Percentiles rank a stretch among this genome's conserved stretches.
Conservation (phyloP, 1,140 invertebrate species). For the Diprion similis region DNA sequence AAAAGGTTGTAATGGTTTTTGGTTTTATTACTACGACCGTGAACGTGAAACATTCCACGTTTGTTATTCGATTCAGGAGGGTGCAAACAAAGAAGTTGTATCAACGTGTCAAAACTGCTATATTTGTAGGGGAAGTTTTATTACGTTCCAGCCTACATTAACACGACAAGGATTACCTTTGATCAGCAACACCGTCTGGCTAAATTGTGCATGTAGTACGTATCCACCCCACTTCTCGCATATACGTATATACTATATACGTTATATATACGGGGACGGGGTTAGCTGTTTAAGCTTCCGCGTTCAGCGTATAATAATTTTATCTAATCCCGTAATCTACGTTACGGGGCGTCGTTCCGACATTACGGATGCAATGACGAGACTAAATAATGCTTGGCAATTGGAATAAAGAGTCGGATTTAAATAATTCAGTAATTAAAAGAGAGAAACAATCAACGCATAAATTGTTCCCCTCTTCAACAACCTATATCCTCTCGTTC, state of each 20-base stretch:
- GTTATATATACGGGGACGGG: too few species aligned
- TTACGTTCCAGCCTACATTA: background rate
- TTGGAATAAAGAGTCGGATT: too few species aligned
- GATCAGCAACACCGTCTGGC: background rate
- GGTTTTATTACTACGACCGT: too few species aligned
- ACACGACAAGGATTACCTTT: conserved; percentile 2
- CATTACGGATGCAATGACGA: too few species aligned
- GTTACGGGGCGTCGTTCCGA: background rate
- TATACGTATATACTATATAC: background rate
- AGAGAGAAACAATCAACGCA: too few species aligned
- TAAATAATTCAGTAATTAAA: too few species aligned
- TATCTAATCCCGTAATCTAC: conserved; percentile 1
- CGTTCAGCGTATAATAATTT: too few species aligned
- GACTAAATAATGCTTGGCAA: too few species aligned
- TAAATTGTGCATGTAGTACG: background rate
- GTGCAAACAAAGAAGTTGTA: background rate
- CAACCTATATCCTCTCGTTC: too few species aligned
- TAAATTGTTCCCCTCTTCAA: too few species aligned
- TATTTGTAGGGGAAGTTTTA: background rate
- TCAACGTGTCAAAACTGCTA: background rate
- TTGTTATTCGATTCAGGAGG: background rate
- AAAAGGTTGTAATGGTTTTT: too few species aligned
- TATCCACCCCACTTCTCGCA: background rate
- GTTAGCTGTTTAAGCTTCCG: too few species aligned
- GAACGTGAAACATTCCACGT: background rate